phyloP scores from a whole-genome alignment of 2,113 vertebrate species.

The Numida meleagris region DNA sequence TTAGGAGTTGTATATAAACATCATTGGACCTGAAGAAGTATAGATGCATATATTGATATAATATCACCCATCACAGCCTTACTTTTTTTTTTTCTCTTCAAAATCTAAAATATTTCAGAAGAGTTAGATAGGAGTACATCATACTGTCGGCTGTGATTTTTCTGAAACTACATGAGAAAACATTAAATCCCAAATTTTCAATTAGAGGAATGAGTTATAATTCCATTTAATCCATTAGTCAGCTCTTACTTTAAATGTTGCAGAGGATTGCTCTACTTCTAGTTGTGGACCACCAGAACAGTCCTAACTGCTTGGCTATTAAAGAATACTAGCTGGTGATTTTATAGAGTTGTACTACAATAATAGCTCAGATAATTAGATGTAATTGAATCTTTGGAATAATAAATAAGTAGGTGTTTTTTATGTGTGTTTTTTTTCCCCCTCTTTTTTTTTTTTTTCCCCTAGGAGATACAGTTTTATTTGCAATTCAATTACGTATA shows the following conservation, averaged over 20 bases:
- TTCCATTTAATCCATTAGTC: slow-evolving; percentile 69
- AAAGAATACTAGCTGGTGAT: slow-evolving; percentile 15
- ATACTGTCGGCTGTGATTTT: neutral
- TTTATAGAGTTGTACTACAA: slow-evolving; percentile 46
- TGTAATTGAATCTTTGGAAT: slow-evolving; percentile 60
- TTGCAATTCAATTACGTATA: slow-evolving; percentile 11
- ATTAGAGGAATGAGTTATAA: slow-evolving; percentile 47
- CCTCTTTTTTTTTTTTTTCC: neutral
- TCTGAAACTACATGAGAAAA: neutral
- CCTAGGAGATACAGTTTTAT: slow-evolving; percentile 15
- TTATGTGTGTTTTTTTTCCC: no score
- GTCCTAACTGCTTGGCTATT: slow-evolving; percentile 35
- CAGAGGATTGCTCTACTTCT: neutral
- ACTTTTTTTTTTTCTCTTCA: neutral
- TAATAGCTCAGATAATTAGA: slow-evolving; percentile 62
- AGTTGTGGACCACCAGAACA: slow-evolving; percentile 1
- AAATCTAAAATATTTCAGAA: neutral
- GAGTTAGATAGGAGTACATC: neutral
- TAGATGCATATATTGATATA: neutral
- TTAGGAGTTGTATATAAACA: neutral
- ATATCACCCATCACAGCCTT: neutral
- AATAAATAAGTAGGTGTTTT: neutral
- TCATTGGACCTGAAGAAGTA: neutral
- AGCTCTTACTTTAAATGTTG: neutral
- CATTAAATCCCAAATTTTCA: slow-evolving; percentile 33